Evolutionary conservation across 2,113 vertebrate species (phyloP).

Genomic region (Cinclus mexicanus): DNA sequence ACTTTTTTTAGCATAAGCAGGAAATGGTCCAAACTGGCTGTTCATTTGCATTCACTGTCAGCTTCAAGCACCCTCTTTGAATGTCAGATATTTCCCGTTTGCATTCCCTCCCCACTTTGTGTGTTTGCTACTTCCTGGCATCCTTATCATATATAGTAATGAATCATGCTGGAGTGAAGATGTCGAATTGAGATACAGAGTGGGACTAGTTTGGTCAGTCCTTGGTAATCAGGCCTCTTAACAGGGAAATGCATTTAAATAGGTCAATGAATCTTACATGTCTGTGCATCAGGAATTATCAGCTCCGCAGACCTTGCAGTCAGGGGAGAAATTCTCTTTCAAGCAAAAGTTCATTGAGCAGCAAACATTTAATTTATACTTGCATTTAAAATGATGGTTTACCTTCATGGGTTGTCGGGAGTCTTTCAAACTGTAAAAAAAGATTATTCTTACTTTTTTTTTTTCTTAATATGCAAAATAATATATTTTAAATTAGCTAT

Average conservation of each 20-base stretch:
- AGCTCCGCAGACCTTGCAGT: constrained; percentile 1
- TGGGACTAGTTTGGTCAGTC: constrained; percentile 43
- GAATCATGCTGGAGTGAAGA: constrained; percentile 27
- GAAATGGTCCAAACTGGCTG: constrained; percentile 28
- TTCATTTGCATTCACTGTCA: constrained; percentile 46
- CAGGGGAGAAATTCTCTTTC: neutral
- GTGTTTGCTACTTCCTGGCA: constrained; percentile 63
- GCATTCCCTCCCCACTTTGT: constrained; percentile 38
- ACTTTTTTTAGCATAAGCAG: constrained; percentile 26
- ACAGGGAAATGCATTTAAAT: constrained; percentile 57
- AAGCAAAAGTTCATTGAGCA: constrained; percentile 18
- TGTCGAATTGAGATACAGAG: constrained; percentile 2
- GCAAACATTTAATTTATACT: neutral
- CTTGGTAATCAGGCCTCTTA: constrained; percentile 40
- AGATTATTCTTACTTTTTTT: neutral
- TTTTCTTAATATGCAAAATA: neutral
- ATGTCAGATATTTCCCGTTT: constrained; percentile 62
- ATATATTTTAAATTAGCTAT: neutral
- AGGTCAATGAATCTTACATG: constrained; percentile 56
- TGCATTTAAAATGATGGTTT: neutral
- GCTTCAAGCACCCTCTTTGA: constrained; percentile 29
- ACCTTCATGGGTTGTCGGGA: neutral
- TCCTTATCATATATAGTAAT: constrained; percentile 50
- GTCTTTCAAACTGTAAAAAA: neutral
- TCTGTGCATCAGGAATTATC: constrained; percentile 33